Percentiles rank a stretch among this genome's conserved stretches.
phyloP scores from a whole-genome alignment of 1,140 invertebrate species.

The Trissolcus basalis region DNA sequence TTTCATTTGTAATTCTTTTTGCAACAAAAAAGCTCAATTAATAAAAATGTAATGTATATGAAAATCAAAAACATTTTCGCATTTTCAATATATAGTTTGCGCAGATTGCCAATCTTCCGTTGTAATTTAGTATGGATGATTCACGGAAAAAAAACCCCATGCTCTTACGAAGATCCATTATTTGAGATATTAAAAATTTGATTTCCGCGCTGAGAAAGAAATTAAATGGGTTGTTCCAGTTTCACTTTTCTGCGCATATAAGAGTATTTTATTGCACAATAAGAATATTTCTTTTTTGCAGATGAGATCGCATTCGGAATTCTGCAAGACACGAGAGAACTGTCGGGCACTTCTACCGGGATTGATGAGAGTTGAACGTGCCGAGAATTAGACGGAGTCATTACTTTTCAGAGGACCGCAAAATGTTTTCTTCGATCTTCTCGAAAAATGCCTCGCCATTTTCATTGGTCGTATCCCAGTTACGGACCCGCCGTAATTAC shows the following conservation, averaged over 20 bases:
- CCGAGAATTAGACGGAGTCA: conserved; percentile 64
- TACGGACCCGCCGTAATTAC: conserved; percentile 2
- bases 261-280: conserved; percentile 66
- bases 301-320: conserved; percentile 68
- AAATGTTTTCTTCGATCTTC: conserved; percentile 31
- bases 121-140: too few species aligned
- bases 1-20: too few species aligned
- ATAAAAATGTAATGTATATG: too few species aligned
- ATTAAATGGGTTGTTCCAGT: conserved; percentile 23
- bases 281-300: conserved; percentile 61
- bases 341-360: conserved; percentile 70
- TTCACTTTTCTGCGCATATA: conserved; percentile 46
- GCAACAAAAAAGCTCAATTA: too few species aligned
- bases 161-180: conserved; percentile 12
- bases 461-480: conserved; percentile 12
- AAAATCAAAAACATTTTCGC: too few species aligned
- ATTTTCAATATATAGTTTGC: too few species aligned
- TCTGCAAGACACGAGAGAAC: conserved; percentile 56
- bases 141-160: background rate
- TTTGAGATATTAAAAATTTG: conserved; percentile 10
- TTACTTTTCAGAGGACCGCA: conserved; percentile 52
- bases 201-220: conserved; percentile 18
- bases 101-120: too few species aligned
- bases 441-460: conserved; percentile 27
- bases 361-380: conserved; percentile 62